A percentile compares a stretch with the other conserved stretches of the same genome.
phyloP scores from a whole-genome alignment of 1,140 invertebrate species.

The Macrobrachium rosenbergii region DNA sequence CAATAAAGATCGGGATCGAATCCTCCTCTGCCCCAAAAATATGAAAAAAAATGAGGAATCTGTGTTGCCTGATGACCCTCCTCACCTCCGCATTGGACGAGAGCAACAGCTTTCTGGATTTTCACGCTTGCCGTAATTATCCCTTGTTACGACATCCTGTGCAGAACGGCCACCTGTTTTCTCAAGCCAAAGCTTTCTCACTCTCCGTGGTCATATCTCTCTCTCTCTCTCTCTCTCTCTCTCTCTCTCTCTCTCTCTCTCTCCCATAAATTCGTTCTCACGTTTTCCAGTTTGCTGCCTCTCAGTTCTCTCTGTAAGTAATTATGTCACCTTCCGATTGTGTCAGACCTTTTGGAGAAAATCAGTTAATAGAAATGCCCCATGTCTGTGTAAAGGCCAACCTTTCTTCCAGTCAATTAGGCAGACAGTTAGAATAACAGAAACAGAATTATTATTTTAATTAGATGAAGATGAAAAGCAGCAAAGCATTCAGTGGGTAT shows the following conservation, averaged over 20 bases:
- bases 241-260: neutral
- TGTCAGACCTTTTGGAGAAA: too few species aligned
- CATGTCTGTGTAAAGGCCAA: too few species aligned
- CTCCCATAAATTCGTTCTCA: neutral
- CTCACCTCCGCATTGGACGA: neutral
- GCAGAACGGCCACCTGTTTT: slow-evolving; percentile 41
- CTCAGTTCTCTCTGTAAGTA: neutral
- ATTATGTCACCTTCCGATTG: too few species aligned
- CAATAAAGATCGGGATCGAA: slow-evolving; percentile 44
- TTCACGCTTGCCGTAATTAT: slow-evolving; percentile 39
- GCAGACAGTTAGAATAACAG: too few species aligned
- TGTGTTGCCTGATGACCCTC: neutral
- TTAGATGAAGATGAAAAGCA: too few species aligned
- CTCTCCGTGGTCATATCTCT: neutral
- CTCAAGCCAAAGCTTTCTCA: neutral
- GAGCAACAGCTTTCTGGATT: slow-evolving; percentile 1
- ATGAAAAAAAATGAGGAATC: neutral
- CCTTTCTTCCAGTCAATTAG: too few species aligned
- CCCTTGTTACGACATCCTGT: slow-evolving; percentile 49
- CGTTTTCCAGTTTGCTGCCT: too few species aligned
- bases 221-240: neutral
- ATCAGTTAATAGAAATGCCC: too few species aligned
- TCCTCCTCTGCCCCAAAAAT: slow-evolving; percentile 31
- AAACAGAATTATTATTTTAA: too few species aligned
- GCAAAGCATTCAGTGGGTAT: too few species aligned